Evolutionary conservation across 2,113 vertebrate species (phyloP).

Genomic region (Ctenodactylus gundi): DNA sequence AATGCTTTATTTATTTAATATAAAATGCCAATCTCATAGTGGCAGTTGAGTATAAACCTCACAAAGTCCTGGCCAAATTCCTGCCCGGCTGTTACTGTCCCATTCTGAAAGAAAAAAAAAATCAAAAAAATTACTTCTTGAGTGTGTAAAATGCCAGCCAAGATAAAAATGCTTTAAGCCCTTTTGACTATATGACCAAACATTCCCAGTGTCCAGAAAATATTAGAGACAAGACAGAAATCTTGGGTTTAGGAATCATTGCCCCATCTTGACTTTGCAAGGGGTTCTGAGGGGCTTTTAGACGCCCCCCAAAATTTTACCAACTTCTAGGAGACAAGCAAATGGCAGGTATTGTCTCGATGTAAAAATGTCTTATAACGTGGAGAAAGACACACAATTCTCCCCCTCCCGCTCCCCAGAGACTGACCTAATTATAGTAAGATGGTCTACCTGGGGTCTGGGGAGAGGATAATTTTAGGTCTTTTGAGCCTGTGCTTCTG

Average conservation of each 20-base stretch:
- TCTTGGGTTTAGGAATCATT: neutral
- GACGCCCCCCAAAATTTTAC: neutral
- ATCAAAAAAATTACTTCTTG: slow-evolving; percentile 55
- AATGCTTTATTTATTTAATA: slow-evolving; percentile 36
- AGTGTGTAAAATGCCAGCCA: slow-evolving; percentile 48
- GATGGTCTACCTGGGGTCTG: neutral
- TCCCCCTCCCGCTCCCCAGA: neutral
- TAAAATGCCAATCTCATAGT: slow-evolving; percentile 16
- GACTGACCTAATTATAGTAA: neutral
- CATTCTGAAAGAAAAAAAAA: slow-evolving; percentile 33
- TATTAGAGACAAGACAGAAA: neutral
- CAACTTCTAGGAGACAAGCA: neutral
- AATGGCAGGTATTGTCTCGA: neutral
- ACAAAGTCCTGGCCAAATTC: slow-evolving; percentile 27
- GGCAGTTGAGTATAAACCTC: neutral
- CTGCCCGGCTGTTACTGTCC: slow-evolving; percentile 32
- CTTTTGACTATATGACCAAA: neutral
- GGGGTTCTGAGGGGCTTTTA: neutral
- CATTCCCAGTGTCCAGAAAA: neutral
- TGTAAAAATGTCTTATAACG: neutral
- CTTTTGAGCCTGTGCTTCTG: neutral
- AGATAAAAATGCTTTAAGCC: slow-evolving; percentile 53
- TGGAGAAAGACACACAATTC: neutral
- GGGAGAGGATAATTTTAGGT: neutral
- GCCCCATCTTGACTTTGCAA: neutral